Evolutionary conservation across 2,888 invertebrate species (phyloP).

Genomic region (Hydriomena furcata): DNA sequence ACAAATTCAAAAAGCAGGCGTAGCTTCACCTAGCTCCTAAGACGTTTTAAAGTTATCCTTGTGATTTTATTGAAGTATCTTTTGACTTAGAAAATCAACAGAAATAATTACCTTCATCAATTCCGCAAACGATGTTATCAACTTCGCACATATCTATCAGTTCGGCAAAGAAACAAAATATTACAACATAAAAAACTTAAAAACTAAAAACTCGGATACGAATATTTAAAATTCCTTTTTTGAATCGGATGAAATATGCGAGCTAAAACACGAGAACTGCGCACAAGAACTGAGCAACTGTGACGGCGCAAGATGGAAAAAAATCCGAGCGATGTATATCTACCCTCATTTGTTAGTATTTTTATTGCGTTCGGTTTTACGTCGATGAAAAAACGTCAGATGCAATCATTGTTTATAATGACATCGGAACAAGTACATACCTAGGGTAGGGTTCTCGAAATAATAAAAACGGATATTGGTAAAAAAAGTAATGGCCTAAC

Average conservation of each 20-base stretch:
- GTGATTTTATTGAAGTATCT: no score
- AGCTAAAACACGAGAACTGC: slow-evolving; percentile 11
- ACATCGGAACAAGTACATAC: no score
- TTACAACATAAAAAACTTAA: slow-evolving; percentile 3
- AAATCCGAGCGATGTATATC: background rate
- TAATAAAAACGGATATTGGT: no score
- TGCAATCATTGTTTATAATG: slow-evolving; percentile 12
- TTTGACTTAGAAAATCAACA: no score
- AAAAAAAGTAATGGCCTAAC: no score
- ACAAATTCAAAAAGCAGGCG: no score
- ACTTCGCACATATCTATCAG: slow-evolving; percentile 18
- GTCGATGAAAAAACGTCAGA: slow-evolving; percentile 4
- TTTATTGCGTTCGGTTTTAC: slow-evolving; percentile 15
- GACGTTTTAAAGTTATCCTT: no score
- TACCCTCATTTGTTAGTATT: slow-evolving; percentile 15
- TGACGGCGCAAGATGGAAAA: background rate
- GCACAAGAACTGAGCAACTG: slow-evolving; percentile 1
- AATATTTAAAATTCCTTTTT: slow-evolving; percentile 18
- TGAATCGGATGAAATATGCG: slow-evolving; percentile 14
- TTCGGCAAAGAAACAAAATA: slow-evolving; percentile 19
- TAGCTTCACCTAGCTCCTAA: no score
- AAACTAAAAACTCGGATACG: background rate
- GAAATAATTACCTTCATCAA: slow-evolving; percentile 15
- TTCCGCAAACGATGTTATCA: slow-evolving; percentile 4
- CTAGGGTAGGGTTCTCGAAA: no score